A percentile compares a stretch with the other conserved stretches of the same genome.
Evolutionary conservation across 2,797 vertebrate genomes (phyloP).

Genomic region (Takifugu ocellatus): DNA sequence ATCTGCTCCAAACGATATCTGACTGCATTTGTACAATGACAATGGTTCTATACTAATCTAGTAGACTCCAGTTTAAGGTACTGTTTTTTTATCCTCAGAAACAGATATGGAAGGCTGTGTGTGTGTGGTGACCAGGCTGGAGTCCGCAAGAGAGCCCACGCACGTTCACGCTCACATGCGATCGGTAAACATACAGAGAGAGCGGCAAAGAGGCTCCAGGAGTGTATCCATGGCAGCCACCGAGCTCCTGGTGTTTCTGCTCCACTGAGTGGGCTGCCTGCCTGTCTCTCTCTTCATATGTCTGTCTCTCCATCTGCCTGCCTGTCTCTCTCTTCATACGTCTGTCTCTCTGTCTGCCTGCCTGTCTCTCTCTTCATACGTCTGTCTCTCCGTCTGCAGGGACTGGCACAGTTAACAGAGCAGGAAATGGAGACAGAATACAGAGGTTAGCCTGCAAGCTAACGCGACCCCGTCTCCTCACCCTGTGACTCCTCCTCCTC

Average conservation of each 20-base stretch:
- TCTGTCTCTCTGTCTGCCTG: slow-evolving; percentile 32
- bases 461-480: slow-evolving; percentile 26
- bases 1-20: no score
- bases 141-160: slow-evolving; percentile 38
- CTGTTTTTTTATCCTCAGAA: neutral
- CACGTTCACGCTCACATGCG: slow-evolving; percentile 46
- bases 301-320: slow-evolving; percentile 25
- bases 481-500: slow-evolving; percentile 26
- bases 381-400: slow-evolving; percentile 37
- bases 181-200: slow-evolving; percentile 47
- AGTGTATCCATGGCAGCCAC: slow-evolving; percentile 72
- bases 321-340: slow-evolving; percentile 7
- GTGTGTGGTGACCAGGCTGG: slow-evolving; percentile 15
- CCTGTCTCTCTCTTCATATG: slow-evolving; percentile 33
- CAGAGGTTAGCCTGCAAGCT: slow-evolving; percentile 42
- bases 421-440: slow-evolving; percentile 66
- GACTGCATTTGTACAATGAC: no score
- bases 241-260: slow-evolving; percentile 65
- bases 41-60: no score
- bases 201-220: slow-evolving; percentile 51
- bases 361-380: slow-evolving; percentile 35
- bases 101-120: slow-evolving; percentile 10
- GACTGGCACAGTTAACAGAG: slow-evolving; percentile 61
- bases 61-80: neutral
- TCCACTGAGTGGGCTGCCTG: slow-evolving; percentile 63